Conservation (phyloP, 2,797 vertebrate genomes). For the Urophycis tenuis region DNA sequence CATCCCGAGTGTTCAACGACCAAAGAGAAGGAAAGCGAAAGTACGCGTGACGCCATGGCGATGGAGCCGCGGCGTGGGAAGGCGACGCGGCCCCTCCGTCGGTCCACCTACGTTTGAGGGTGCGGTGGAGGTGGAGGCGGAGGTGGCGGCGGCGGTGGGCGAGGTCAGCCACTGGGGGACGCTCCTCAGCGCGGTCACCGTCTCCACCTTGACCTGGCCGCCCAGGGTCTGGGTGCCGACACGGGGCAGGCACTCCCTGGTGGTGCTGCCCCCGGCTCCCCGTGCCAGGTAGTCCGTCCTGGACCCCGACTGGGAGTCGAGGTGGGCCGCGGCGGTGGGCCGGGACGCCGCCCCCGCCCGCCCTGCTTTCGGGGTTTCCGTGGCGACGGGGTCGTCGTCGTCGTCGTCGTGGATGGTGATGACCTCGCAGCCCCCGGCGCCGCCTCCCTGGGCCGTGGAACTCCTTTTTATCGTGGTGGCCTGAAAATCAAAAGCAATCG, state of each 20-base stretch:
- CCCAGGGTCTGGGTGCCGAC: slow-evolving; percentile 67
- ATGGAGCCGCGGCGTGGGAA: neutral
- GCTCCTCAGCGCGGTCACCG: slow-evolving; percentile 70
- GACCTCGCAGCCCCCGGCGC: slow-evolving; percentile 59
- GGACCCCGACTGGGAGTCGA: slow-evolving; percentile 60
- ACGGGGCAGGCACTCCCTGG: slow-evolving; percentile 71
- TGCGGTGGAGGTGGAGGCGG: slow-evolving; percentile 16
- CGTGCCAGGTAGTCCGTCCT: slow-evolving; percentile 72
- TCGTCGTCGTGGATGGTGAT: slow-evolving; percentile 64
- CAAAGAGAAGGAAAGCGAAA: too few species aligned
- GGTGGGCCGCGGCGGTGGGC: slow-evolving; percentile 26
- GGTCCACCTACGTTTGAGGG: slow-evolving; percentile 53
- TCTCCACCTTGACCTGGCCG: slow-evolving; percentile 69
- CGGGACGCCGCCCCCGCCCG: slow-evolving; percentile 37
- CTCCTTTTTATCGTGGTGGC: slow-evolving; percentile 65
- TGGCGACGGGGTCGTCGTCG: slow-evolving; percentile 38
- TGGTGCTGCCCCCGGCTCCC: slow-evolving; percentile 58
- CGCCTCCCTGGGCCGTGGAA: slow-evolving; percentile 62
- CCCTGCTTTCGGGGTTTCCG: slow-evolving; percentile 39
- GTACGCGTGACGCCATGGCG: neutral
- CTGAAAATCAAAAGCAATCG: slow-evolving; percentile 25
- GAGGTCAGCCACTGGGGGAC: slow-evolving; percentile 60
- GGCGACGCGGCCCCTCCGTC: neutral
- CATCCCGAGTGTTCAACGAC: too few species aligned
- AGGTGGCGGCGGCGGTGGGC: slow-evolving; percentile 38